Percentiles rank a stretch among this genome's conserved stretches.
These are phyloP conservation scores for Vombatus ursinus DNA, from an alignment of 2,113 vertebrate species.

Conservation along the genomic window DNA sequence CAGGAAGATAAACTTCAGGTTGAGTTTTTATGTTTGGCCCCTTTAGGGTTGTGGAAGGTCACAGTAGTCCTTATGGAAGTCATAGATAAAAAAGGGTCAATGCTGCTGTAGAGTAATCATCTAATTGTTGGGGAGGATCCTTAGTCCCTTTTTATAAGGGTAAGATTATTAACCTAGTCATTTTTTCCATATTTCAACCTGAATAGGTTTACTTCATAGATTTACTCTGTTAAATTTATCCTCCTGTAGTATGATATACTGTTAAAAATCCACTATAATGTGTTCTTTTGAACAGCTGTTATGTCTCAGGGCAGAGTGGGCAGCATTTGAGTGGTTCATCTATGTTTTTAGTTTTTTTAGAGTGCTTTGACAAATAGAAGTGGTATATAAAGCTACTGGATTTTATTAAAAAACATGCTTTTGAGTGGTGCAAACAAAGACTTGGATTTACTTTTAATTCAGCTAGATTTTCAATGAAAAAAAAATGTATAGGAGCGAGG, in stretches of 20 bases:
- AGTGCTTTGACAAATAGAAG: conserved; percentile 53
- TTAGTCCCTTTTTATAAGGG: conserved; percentile 26
- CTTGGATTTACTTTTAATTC: conserved; percentile 45
- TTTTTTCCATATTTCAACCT: conserved; percentile 28
- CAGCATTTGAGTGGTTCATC: not conserved
- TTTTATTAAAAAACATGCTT: conserved; percentile 48
- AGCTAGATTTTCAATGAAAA: not conserved
- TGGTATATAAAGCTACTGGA: conserved; percentile 45
- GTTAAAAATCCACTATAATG: not conserved
- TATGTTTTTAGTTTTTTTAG: conserved; percentile 32
- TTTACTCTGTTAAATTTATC: conserved; percentile 1
- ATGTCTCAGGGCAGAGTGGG: not conserved
- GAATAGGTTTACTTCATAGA: conserved; percentile 30
- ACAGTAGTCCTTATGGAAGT: not conserved
- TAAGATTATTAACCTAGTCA: conserved; percentile 40
- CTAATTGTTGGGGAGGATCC: not conserved
- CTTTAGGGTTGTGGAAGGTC: not conserved
- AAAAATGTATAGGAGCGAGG: not conserved
- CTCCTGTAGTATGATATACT: not conserved
- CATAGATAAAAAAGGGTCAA: conserved; percentile 5
- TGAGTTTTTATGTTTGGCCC: not conserved
- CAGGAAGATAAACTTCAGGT: not conserved
- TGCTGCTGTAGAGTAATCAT: conserved; percentile 31
- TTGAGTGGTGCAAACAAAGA: not conserved
- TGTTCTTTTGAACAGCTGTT: not conserved